Conservation (phyloP, 1,140 invertebrate genomes). For the Leptinotarsa lineolata region DNA sequence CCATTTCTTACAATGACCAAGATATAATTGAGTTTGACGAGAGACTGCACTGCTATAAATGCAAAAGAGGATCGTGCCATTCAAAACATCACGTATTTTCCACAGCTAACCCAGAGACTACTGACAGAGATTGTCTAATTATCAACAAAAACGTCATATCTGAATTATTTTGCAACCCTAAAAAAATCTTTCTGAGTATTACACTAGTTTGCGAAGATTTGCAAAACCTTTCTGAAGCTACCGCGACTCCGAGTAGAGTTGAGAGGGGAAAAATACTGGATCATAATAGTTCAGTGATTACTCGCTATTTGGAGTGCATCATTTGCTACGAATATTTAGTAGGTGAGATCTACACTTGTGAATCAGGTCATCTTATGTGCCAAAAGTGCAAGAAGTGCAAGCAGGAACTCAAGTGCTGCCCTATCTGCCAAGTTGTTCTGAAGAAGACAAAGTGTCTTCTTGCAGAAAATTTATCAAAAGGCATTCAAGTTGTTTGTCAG, state of each 20-base stretch:
- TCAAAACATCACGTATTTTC: background rate
- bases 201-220: too few species aligned
- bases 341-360: background rate
- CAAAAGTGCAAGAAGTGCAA: background rate
- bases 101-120: background rate
- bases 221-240: background rate
- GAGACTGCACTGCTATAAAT: background rate
- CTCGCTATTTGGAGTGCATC: background rate
- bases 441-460: background rate
- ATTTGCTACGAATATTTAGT: background rate
- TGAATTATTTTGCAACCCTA: background rate
- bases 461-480: background rate
- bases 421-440: background rate
- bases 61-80: background rate
- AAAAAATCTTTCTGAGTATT: too few species aligned
- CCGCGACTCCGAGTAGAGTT: background rate
- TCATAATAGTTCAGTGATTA: background rate
- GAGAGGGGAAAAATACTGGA: background rate
- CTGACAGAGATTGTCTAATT: background rate
- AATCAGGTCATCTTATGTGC: background rate
- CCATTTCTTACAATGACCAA: background rate
- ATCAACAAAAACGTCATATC: background rate
- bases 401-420: background rate
- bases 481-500: background rate
- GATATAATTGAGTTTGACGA: background rate